Evolutionary conservation across 2,888 invertebrate species (phyloP), one percentile per base, ranked within the genome.

Genomic region (Athrips mouffetella): DNA sequence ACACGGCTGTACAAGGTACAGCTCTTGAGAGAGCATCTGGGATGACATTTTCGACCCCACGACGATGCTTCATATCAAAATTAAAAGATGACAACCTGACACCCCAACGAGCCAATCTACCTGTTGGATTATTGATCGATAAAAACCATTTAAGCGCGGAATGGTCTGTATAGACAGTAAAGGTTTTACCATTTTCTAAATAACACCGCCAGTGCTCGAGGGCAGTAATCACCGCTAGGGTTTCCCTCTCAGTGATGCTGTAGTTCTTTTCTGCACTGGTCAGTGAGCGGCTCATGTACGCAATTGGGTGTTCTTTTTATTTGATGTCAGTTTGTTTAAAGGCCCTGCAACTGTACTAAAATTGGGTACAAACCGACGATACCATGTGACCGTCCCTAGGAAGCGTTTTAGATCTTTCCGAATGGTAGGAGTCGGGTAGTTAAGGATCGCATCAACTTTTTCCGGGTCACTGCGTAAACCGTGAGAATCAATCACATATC

Each of bases 171-270:
- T 50, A 59, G 0, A 65, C 57, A 0, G 52, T 55, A 21, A 62
- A 62, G 0, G 31, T 16, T 10, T 45, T 29, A 0, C 60, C 62
- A n/a, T 58, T 64, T 8, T 63, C 63, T 0, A 64, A 5, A 45
- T 60, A 62, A 44, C 60, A 60, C 0, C 61, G 50, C 62, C 60
- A 67, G 11, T 65, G 59, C 39, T 67, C 65, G 0, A 66, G 11
- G 1, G 65, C 67, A 0, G 16, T 18, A 0, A 67, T 20, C 0
- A 65, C 65, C 1, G 65, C 65, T 0, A 67, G 29, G 0, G 63
- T 40, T 35, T 67, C 66, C 0, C 64, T 39, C 45, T 70, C 67
- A 0, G 67, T 67, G 0, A 52, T 44, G 16, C 61, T 59, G 21
- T 65, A 67, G 10, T 63, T 65, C 2, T 29, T 18, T 37, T 66